Evolutionary conservation across 1,140 invertebrate genomes (phyloP).

Genomic region (Orchesella cincta): DNA sequence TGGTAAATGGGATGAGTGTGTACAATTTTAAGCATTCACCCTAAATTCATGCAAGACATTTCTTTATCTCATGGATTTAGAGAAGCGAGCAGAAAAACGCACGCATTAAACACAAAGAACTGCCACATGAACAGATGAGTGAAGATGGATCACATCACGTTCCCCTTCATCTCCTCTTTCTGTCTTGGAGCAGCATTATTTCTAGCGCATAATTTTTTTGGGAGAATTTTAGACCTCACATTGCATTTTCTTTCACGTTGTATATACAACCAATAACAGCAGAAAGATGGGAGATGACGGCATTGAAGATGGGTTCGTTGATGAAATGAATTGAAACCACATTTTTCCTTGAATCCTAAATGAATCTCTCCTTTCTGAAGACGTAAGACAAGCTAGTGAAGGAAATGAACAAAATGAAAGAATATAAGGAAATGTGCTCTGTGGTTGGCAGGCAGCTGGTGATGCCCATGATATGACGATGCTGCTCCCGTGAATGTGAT

Average conservation of each 20-base stretch:
- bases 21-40: neutral
- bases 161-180: neutral
- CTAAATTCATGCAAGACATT: neutral
- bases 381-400: neutral
- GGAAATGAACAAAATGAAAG: neutral
- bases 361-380: neutral
- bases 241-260: too few species aligned
- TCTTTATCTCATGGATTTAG: neutral
- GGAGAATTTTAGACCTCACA: too few species aligned
- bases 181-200: too few species aligned
- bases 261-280: too few species aligned
- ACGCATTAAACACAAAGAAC: neutral
- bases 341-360: slow-evolving; percentile 4
- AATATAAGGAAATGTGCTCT: too few species aligned
- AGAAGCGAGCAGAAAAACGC: too few species aligned
- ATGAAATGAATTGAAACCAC: slow-evolving; percentile 19
- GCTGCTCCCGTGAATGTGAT: too few species aligned
- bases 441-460: too few species aligned
- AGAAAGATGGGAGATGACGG: too few species aligned
- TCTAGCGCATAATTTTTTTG: too few species aligned
- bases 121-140: too few species aligned
- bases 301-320: neutral
- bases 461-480: too few species aligned
- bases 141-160: neutral
- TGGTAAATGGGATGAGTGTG: neutral